phyloP scores from a whole-genome alignment of 2,113 vertebrate species.

The Caloenas nicobarica region DNA sequence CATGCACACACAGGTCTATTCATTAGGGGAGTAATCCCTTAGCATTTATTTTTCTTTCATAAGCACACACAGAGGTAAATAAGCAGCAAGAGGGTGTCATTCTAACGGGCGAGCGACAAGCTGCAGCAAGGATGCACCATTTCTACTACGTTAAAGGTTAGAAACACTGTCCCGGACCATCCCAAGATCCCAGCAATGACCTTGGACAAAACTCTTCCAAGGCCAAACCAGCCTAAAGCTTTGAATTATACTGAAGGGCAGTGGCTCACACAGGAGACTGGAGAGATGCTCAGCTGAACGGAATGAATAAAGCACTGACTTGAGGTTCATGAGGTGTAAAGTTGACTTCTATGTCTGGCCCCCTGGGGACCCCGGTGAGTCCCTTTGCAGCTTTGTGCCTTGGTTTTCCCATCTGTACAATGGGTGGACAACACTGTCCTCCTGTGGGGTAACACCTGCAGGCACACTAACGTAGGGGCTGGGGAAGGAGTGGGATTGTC shows the following conservation, averaged over 20 bases:
- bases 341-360: neutral
- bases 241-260: neutral
- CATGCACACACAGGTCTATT: conserved; percentile 8
- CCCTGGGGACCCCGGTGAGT: neutral
- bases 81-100: neutral
- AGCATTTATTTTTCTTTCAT: neutral
- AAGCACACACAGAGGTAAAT: conserved; percentile 12
- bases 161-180: neutral
- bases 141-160: neutral
- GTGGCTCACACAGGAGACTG: neutral
- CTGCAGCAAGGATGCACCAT: neutral
- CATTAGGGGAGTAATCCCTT: neutral
- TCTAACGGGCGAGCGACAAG: neutral
- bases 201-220: neutral
- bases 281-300: neutral
- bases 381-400: neutral
- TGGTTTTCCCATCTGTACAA: neutral
- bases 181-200: neutral
- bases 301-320: neutral
- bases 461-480: neutral
- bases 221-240: neutral
- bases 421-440: neutral
- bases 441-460: neutral
- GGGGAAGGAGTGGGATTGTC: neutral
- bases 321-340: neutral